Evolutionary conservation across 2,888 invertebrate genomes (phyloP).

Genomic region (Philereme vetulata): DNA sequence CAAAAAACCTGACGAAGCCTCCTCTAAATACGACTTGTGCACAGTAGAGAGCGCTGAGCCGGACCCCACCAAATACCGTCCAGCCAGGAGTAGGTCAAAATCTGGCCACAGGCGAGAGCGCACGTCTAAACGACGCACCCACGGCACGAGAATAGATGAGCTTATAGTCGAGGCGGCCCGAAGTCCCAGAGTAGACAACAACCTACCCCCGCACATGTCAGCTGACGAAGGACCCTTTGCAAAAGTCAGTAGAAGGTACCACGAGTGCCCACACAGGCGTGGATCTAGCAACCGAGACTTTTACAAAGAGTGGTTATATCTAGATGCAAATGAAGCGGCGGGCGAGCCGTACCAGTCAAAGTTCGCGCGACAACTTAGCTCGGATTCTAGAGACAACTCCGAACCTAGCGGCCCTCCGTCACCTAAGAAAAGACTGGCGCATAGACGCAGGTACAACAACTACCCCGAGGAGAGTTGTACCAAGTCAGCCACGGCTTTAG

Average conservation of each 20-base stretch:
- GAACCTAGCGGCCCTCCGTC: constrained; percentile 77
- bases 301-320: constrained; percentile 77
- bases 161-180: constrained; percentile 65
- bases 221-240: constrained; percentile 76
- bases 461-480: constrained; percentile 78
- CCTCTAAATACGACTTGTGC: constrained; percentile 71
- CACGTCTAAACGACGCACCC: constrained; percentile 62
- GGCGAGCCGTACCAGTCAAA: constrained; percentile 80
- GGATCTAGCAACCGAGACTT: constrained; percentile 71
- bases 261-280: constrained; percentile 69
- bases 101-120: constrained; percentile 66
- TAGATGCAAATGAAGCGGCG: constrained; percentile 69
- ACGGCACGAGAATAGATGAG: constrained; percentile 68
- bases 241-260: constrained; percentile 72
- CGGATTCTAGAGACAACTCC: constrained; percentile 80
- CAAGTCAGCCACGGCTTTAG: constrained; percentile 77
- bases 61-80: constrained; percentile 65
- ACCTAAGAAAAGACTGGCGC: constrained; percentile 70
- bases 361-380: constrained; percentile 79
- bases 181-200: constrained; percentile 58
- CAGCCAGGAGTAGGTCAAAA: constrained; percentile 61
- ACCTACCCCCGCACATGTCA: constrained; percentile 67
- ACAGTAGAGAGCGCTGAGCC: constrained; percentile 61
- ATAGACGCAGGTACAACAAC: constrained; percentile 70
- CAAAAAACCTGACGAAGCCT: constrained; percentile 67